phyloP scores from a whole-genome alignment of 2,113 vertebrate species.

The Paraplagusia blochii region DNA sequence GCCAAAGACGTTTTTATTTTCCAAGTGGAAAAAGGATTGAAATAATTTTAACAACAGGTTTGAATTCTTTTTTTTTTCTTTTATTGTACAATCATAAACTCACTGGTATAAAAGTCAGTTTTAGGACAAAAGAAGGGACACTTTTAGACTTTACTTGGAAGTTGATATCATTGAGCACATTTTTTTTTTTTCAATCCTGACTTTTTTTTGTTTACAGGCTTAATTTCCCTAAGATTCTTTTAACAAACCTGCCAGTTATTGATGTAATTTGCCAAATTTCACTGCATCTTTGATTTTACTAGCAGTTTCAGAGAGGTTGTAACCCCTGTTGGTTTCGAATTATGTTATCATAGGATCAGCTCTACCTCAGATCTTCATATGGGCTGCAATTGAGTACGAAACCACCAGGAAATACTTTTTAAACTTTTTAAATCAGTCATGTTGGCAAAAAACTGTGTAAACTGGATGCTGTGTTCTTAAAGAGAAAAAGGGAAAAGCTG shows the following conservation, averaged over 20 bases:
- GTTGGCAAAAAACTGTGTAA: slow-evolving; percentile 32
- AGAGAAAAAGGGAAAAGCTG: slow-evolving; percentile 36
- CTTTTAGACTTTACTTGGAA: slow-evolving; percentile 40
- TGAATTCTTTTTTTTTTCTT: slow-evolving; percentile 32
- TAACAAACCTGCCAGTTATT: slow-evolving; percentile 2
- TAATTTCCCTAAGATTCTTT: slow-evolving; percentile 37
- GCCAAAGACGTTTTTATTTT: slow-evolving; percentile 69
- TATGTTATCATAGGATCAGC: slow-evolving; percentile 61
- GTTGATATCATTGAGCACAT: slow-evolving; percentile 41
- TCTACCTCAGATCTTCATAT: slow-evolving; percentile 72
- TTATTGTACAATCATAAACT: slow-evolving; percentile 56
- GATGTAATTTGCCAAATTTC: slow-evolving; percentile 1
- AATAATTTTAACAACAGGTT: slow-evolving; percentile 25
- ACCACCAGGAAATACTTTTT: slow-evolving; percentile 49
- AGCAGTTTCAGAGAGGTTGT: slow-evolving; percentile 4
- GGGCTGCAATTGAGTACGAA: slow-evolving; percentile 43
- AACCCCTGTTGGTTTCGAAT: slow-evolving; percentile 42
- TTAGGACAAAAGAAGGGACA: slow-evolving; percentile 28
- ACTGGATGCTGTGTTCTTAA: slow-evolving; percentile 57
- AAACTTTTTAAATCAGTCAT: slow-evolving; percentile 54
- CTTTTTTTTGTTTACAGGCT: slow-evolving; percentile 66
- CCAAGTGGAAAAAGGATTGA: slow-evolving; percentile 32
- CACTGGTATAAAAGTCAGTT: slow-evolving; percentile 25
- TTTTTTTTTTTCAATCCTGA: slow-evolving; percentile 36
- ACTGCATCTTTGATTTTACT: slow-evolving; percentile 14